Conservation (phyloP, 2,888 invertebrate species). For the Philereme vetulata region DNA sequence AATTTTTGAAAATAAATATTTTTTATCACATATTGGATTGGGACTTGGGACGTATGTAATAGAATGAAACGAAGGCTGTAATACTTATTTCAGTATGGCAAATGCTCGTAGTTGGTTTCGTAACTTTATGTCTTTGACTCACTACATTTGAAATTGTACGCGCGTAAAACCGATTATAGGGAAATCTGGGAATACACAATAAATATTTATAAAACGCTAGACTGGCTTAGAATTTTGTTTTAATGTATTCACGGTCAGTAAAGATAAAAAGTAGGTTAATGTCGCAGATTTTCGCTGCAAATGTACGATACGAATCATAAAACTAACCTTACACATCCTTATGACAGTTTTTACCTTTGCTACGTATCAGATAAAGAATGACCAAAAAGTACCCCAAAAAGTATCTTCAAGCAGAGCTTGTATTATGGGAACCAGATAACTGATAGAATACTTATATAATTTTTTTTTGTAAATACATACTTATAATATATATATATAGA, state of each 20-base stretch:
- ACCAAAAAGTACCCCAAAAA: conserved; percentile 22
- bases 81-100: background rate
- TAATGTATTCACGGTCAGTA: conserved; percentile 14
- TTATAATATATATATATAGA: too few relatives aligned
- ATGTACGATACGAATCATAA: background rate
- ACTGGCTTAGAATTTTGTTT: conserved; percentile 12
- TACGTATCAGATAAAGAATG: conserved; percentile 12
- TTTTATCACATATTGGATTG: too few relatives aligned
- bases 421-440: too few relatives aligned
- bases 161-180: conserved; percentile 20
- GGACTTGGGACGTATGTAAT: conserved; percentile 5
- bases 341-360: conserved; percentile 13
- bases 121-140: conserved; percentile 8
- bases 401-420: too few relatives aligned
- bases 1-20: too few relatives aligned
- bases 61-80: conserved; percentile 12
- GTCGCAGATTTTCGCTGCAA: too few relatives aligned
- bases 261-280: conserved; percentile 6
- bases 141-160: conserved; percentile 15
- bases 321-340: background rate
- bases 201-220: conserved; percentile 12
- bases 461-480: too few relatives aligned
- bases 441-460: too few relatives aligned
- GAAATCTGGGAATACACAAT: conserved; percentile 3
- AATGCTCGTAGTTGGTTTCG: conserved; percentile 15